Evolutionary conservation across 2,888 invertebrate genomes (phyloP).

Genomic region (Trilocha varians): DNA sequence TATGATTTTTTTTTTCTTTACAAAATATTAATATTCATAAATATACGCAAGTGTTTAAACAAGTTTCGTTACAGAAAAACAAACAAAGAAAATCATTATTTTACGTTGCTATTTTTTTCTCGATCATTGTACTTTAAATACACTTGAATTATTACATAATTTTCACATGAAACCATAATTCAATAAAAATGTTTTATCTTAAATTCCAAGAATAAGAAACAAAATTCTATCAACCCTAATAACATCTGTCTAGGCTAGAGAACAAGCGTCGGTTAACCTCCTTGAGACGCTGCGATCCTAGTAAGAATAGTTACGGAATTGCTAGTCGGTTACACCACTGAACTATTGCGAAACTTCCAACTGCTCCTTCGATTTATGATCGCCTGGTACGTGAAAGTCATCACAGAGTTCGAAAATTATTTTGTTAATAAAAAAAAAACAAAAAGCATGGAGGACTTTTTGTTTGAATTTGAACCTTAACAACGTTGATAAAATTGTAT

Average conservation of each 20-base stretch:
- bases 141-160: too few relatives aligned
- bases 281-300: neutral
- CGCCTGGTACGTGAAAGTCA: slow-evolving; percentile 30
- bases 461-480: neutral
- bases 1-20: too few relatives aligned
- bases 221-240: neutral
- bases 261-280: neutral
- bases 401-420: too few relatives aligned
- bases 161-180: too few relatives aligned
- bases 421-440: neutral
- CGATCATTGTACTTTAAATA: too few relatives aligned
- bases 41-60: too few relatives aligned
- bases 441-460: neutral
- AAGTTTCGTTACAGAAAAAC: too few relatives aligned
- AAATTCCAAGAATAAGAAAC: neutral
- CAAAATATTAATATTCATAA: too few relatives aligned
- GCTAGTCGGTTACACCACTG: slow-evolving; percentile 4
- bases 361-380: slow-evolving; percentile 22
- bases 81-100: too few relatives aligned
- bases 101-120: too few relatives aligned
- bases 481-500: neutral
- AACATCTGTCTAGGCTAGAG: neutral
- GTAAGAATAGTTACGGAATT: neutral
- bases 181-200: too few relatives aligned
- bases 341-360: slow-evolving; percentile 8